phyloP scores from a whole-genome alignment of 2,113 vertebrate genomes.

The Erythrocebus patas region DNA sequence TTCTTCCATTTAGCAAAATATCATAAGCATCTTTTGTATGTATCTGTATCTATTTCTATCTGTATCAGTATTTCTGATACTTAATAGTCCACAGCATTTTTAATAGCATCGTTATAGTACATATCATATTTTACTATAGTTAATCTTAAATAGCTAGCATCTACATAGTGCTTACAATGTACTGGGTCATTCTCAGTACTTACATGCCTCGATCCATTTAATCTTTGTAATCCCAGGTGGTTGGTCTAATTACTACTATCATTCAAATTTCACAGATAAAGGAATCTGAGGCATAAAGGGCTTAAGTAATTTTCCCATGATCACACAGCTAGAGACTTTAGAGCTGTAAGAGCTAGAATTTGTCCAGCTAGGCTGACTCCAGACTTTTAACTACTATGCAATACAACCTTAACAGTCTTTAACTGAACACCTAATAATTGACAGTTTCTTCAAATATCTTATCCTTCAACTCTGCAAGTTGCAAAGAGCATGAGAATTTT shows the following conservation, averaged over 20 bases:
- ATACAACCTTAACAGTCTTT: background rate
- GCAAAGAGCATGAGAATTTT: background rate
- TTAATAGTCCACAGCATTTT: background rate
- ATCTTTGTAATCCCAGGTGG: background rate
- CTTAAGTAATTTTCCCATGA: background rate
- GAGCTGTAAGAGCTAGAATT: background rate
- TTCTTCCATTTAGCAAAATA: background rate
- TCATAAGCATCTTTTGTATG: background rate
- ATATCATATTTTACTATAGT: background rate
- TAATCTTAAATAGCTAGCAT: background rate
- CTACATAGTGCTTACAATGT: background rate
- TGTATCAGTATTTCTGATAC: background rate
- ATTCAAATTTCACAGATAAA: constrained; percentile 3
- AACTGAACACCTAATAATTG: background rate
- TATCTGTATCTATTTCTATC: background rate
- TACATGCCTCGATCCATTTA: background rate
- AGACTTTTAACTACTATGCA: background rate
- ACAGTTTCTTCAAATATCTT: background rate
- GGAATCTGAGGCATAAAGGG: background rate
- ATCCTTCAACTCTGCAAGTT: background rate
- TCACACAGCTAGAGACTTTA: background rate
- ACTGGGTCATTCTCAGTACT: background rate
- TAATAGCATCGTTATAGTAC: background rate
- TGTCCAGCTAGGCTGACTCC: background rate
- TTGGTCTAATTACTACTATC: background rate